Base-by-base conservation (phyloP, 2,113 vertebrate genomes). In the Myrmophylax atrothorax region DNA sequence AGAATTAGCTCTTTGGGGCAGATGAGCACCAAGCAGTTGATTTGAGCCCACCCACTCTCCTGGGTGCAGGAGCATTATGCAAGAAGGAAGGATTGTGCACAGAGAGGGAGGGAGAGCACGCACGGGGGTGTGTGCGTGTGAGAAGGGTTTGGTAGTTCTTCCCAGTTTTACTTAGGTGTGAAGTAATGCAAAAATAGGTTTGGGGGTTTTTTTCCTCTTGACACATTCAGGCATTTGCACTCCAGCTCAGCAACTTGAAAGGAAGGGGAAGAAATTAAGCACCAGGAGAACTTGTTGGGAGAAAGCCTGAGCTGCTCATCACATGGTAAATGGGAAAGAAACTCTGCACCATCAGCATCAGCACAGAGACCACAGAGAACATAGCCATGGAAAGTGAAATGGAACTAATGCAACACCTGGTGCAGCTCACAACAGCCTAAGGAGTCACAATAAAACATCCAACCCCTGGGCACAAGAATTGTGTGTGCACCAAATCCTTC, bases 161-260 rank as follows among this genome's bases (percentile, higher is more conserved):
- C 87, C 82, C 76, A n/a, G 94, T 70, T 85, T 79, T 87, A 66
- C 84, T 93, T 76, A 70, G 84, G 95, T 95, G 91, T 80, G 87
- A 97, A 97, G 52, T 70, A 77, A 90, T 1, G 2, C 77, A 89
- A 83, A 95, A 87, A 75, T 72, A 86, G 75, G 40, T 42, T 42
- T 42, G 14, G 40, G 18, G 6, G 3, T 59, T 55, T 59, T 70
- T 69, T 50, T 7, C 50, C 50, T 62, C 67, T 87, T 72, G 87
- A 87, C 62, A 9, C 4, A 7, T 95, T 90, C 88, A 93, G 5
- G 7, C 55, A 35, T 93, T 95, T 87, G 67, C 81, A 82, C 62
- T 89, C 29, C 17, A 69, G 75, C 70, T 89, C 52, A 78, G 66
- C 85, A 89, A 80, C 63, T 38, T 42, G 42, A 66, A 94, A 84